These are phyloP conservation scores for Sphenopsis melanotis DNA, from an alignment of 2,797 vertebrate species.

Conservation along the genomic window DNA sequence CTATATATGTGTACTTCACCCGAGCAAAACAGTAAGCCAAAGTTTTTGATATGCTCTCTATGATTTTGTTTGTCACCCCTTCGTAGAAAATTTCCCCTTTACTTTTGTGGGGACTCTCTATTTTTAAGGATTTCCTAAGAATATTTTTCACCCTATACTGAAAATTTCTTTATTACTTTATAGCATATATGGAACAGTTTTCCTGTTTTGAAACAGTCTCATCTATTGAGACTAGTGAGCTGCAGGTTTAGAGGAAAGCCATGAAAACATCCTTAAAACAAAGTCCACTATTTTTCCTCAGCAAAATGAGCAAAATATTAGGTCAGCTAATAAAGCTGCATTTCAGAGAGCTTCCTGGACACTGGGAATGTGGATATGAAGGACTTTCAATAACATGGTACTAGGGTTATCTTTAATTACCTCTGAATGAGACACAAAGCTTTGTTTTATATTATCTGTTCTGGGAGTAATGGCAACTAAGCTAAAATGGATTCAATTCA, in stretches of 20 bases:
- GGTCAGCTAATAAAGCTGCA: neutral
- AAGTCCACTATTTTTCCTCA: neutral
- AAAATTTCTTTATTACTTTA: neutral
- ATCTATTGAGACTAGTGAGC: neutral
- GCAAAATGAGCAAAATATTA: neutral
- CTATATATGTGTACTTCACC: neutral
- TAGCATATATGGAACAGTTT: neutral
- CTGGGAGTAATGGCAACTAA: neutral
- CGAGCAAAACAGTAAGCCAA: neutral
- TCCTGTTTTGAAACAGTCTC: neutral
- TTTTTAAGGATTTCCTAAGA: neutral
- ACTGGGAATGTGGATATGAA: neutral
- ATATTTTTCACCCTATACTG: neutral
- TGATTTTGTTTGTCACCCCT: neutral
- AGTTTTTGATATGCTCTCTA: neutral
- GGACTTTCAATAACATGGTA: neutral
- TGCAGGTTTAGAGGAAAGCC: neutral
- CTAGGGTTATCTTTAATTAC: neutral
- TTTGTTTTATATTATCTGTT: neutral
- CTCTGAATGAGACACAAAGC: constrained; percentile 4
- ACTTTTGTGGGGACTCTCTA: neutral
- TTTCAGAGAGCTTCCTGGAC: neutral
- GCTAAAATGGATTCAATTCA: neutral
- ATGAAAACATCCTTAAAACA: neutral
- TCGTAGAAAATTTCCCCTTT: neutral